These are phyloP conservation scores for Parasteatoda lunata DNA, from an alignment of 2,888 invertebrate genomes.

Conservation along the genomic window DNA sequence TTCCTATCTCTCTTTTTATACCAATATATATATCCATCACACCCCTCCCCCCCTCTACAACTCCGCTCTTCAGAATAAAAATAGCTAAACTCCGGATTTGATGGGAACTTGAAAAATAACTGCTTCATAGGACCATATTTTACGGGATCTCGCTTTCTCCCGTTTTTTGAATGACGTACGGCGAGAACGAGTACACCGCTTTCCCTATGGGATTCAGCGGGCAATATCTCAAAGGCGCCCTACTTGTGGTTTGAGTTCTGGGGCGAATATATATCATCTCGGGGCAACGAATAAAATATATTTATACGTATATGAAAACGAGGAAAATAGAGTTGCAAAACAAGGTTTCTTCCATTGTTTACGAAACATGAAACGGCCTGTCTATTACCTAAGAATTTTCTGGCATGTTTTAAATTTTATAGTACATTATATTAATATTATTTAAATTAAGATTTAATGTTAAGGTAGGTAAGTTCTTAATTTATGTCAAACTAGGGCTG, in stretches of 20 bases:
- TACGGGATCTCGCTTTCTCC: constrained; percentile 31
- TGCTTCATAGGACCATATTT: constrained; percentile 60
- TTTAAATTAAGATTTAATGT: no score
- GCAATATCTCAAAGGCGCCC: constrained; percentile 29
- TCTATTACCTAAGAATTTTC: no score
- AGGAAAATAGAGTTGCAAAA: no score
- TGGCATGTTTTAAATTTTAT: no score
- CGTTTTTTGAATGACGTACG: constrained; percentile 37
- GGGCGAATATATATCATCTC: not conserved
- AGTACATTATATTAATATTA: no score
- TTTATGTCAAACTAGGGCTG: no score
- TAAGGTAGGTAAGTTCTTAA: no score
- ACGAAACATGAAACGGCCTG: no score
- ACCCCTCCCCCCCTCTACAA: not conserved
- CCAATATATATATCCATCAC: not conserved
- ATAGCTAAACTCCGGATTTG: constrained; percentile 48
- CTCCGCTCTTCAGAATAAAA: not conserved
- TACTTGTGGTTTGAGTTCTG: not conserved
- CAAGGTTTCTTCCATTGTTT: no score
- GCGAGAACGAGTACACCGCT: not conserved
- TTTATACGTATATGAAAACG: no score
- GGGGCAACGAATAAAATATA: not conserved
- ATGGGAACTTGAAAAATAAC: constrained; percentile 59
- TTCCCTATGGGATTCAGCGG: constrained; percentile 21
- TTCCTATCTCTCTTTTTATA: constrained; percentile 4